Percentiles rank a stretch among this genome's conserved stretches.
Conservation (phyloP, 2,797 vertebrate species). For the Ctenosaura bakeri region DNA sequence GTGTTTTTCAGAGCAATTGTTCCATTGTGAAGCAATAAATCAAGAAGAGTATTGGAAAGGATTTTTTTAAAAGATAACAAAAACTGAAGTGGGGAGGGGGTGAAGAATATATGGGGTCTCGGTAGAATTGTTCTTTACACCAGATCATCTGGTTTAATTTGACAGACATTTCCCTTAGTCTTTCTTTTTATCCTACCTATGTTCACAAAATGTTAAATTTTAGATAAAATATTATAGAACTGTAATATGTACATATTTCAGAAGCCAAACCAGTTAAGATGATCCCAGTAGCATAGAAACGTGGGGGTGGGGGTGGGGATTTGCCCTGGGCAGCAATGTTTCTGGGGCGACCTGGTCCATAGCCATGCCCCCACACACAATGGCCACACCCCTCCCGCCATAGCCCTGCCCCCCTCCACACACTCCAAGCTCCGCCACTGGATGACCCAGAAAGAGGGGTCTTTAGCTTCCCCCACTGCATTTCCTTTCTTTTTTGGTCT, state of each 20-base stretch:
- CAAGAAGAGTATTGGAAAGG: not conserved
- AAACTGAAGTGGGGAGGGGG: not conserved
- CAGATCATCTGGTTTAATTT: not conserved
- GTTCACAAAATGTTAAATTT: no score
- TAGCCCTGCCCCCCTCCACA: no score
- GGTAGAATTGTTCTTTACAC: conserved; percentile 44
- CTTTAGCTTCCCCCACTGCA: fast-evolving
- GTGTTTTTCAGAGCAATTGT: not conserved
- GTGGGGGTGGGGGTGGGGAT: no score
- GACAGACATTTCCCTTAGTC: no score
- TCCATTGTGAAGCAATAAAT: conserved; percentile 18
- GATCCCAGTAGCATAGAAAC: no score
- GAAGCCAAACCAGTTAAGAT: conserved; percentile 19
- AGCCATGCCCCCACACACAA: no score
- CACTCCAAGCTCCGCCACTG: no score
- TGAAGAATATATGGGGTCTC: conserved; percentile 4
- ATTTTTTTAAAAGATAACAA: conserved; percentile 19
- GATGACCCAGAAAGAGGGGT: not conserved
- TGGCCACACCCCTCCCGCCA: no score
- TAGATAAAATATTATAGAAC: not conserved
- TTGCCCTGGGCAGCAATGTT: no score
- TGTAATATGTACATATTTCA: not conserved
- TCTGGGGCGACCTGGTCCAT: no score
- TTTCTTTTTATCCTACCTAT: no score
- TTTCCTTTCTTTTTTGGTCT: conserved; percentile 5